These are phyloP conservation scores for Zeugodacus cucurbitae DNA, from an alignment of 1,140 invertebrate species.

Conservation along the genomic window DNA sequence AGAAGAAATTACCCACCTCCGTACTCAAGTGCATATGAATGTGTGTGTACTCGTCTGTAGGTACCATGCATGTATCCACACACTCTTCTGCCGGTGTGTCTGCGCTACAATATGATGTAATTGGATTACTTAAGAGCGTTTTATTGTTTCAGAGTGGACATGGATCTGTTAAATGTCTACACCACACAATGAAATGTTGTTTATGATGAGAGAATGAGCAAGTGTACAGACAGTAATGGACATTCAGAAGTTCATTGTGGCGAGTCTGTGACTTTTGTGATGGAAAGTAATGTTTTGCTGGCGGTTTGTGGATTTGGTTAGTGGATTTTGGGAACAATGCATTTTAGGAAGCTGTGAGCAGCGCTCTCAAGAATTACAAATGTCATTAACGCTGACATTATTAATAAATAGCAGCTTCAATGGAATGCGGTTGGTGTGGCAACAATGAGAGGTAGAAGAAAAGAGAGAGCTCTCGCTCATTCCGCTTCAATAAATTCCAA, in stretches of 20 bases:
- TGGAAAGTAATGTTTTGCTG: neutral
- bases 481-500: too few species aligned
- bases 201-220: neutral
- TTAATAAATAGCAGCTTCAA: too few species aligned
- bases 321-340: too few species aligned
- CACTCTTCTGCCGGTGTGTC: neutral
- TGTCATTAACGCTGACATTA: neutral
- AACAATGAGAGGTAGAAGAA: too few species aligned
- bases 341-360: too few species aligned
- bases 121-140: conserved; percentile 31
- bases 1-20: neutral
- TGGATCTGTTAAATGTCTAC: neutral
- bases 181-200: neutral
- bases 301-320: neutral
- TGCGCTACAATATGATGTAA: neutral
- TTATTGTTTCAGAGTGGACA: conserved; percentile 23
- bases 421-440: too few species aligned
- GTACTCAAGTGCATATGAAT: neutral
- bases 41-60: neutral
- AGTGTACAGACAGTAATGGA: neutral
- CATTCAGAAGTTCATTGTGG: neutral
- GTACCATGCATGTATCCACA: neutral
- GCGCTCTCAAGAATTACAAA: neutral
- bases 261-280: neutral
- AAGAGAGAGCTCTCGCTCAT: too few species aligned